A percentile compares a stretch with the other conserved stretches of the same genome.
Evolutionary conservation across 2,888 invertebrate species (phyloP).

Genomic region (Apodemia hepburni): DNA sequence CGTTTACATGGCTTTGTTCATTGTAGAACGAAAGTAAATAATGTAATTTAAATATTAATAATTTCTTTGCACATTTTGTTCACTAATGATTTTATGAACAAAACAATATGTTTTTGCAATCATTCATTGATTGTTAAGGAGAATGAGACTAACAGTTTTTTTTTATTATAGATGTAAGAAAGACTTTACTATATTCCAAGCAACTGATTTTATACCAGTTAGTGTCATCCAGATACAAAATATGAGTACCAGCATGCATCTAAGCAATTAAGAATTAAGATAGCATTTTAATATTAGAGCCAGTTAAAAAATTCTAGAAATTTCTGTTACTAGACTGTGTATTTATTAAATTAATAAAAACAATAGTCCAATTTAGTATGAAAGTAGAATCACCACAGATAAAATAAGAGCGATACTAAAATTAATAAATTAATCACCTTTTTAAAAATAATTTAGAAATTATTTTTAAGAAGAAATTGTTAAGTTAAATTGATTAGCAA

Average conservation of each 20-base stretch:
- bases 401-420: too few relatives aligned
- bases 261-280: neutral
- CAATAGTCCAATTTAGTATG: neutral
- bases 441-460: neutral
- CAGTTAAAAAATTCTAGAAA: neutral
- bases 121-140: too few relatives aligned
- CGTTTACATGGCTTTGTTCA: too few relatives aligned
- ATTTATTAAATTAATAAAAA: neutral
- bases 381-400: neutral
- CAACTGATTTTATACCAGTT: neutral
- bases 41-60: neutral
- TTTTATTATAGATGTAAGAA: too few relatives aligned
- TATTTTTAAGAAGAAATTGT: too few relatives aligned
- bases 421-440: too few relatives aligned
- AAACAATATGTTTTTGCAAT: too few relatives aligned
- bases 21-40: too few relatives aligned
- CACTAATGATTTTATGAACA: neutral
- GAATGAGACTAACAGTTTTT: too few relatives aligned
- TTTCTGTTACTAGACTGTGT: neutral
- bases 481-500: too few relatives aligned
- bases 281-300: neutral
- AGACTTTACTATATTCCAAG: neutral
- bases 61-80: neutral
- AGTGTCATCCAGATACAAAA: too few relatives aligned
- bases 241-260: neutral